Base-by-base conservation (phyloP, 2,113 vertebrate genomes). In the Chlamydotis undulata region DNA sequence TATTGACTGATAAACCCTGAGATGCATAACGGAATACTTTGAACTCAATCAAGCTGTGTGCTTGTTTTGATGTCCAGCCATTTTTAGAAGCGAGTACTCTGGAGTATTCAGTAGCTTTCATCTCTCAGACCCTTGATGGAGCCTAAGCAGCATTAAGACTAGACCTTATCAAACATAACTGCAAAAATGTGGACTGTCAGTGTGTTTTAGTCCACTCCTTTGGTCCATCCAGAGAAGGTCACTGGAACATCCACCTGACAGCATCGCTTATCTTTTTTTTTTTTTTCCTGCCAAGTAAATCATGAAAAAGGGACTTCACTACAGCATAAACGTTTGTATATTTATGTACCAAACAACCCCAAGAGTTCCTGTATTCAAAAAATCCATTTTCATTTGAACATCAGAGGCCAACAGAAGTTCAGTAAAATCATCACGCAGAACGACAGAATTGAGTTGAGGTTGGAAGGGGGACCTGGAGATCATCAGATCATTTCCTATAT, bases 1-100 rank as follows among this genome's bases (percentile, higher is more conserved):
- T 98, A 98, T 98, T 95, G 98, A 98, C 98, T 89, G 67, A 93
- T 97, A 97, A 97, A 98, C 96, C 91, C 96, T 93, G 93, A 97
- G 97, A 98, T 79, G 91, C 84, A 60, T 87, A 96, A 96, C 94
- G 95, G 83, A 92, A 86, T 96, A 98, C 97, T 98, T 92, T 92
- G 96, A 98, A 97, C 95, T 96, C 88, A 97, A 96, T 70, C 96
- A 86, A 92, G 82, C 93, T 76, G 69, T 19, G 47, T 64, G 82
- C 90, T 95, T 89, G 93, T 97, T 98, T 94, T 97, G 97, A 98
- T 85, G 93, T 80, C 79, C 95, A 96, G 92, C 90, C 93, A 90
- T 92, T 97, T 95, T 94, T 49, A 96, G 90, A 96, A 81, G 89
- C 86, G 87, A 95, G 90, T 43, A 93, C 96, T 97, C 95, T 67